phyloP scores from a whole-genome alignment of 2,888 invertebrate genomes.

The Onchidella celtica region DNA sequence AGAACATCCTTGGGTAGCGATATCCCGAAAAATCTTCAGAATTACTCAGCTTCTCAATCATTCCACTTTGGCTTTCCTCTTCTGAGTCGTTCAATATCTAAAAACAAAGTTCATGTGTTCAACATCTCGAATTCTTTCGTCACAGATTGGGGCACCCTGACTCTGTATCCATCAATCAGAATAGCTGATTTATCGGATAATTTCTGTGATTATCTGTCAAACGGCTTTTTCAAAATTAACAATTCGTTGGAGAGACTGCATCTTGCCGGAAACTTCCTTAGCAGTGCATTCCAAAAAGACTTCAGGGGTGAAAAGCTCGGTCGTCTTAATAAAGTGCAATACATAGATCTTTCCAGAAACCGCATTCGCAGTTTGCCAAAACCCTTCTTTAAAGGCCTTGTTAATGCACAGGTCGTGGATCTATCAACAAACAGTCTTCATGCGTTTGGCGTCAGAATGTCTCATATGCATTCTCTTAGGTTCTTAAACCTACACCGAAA shows the following conservation, averaged over 20 bases:
- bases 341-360: conserved; percentile 31
- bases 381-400: conserved; percentile 11
- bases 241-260: conserved; percentile 21
- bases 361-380: background rate
- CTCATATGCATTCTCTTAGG: conserved; percentile 24
- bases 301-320: background rate
- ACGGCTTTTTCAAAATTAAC: background rate
- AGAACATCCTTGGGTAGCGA: background rate
- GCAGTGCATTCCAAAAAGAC: conserved; percentile 9
- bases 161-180: background rate
- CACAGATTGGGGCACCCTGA: conserved; percentile 9
- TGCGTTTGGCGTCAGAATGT: background rate
- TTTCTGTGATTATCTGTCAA: conserved; percentile 5
- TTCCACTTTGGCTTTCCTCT: background rate
- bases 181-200: conserved; percentile 40
- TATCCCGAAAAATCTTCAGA: background rate
- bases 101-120: background rate
- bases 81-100: background rate
- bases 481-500: conserved; percentile 23
- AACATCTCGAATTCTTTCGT: conserved; percentile 26
- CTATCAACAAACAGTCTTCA: conserved; percentile 20
- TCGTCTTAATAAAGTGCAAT: background rate
- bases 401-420: background rate
- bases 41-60: conserved; percentile 10
- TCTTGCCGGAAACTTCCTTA: conserved; percentile 19